Evolutionary conservation across 30 jellyfish, hydroid and myxozoan genomes (phyloP), one percentile per base, ranked within the genome.

Genomic region (Hydractinia symbiolongicarpus): DNA sequence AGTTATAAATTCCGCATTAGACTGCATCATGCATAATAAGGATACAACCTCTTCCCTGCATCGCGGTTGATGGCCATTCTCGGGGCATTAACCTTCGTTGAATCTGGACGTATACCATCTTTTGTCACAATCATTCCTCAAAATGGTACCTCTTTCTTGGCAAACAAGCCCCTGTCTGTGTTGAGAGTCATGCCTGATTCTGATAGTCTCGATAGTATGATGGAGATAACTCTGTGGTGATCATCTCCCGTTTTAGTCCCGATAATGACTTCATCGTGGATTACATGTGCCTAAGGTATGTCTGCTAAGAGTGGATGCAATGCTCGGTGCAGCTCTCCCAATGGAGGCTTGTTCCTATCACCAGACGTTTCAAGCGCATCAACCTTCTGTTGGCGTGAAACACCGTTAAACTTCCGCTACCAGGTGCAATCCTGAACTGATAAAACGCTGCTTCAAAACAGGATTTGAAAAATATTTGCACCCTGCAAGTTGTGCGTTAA

Each of bases 401-500:
- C 86, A 81, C 92, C 3, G 92, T 86, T 54, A 79, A 57, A 66
- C 79, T 72, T 61, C 84, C 52, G 21, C 70, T 16, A 54, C 62
- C 89, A 56, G 84, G 95, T 69, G 64, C 85, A 5, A 87, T 77
- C 81, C 4, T 78, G 51, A 87, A 76, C 51, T 87, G 85, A 52
- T 76, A 85, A 68, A 81, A 87, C 5, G 96, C 96, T 44, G 96
- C 72, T 88, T 87, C 81, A 16, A 87, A 81, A 58, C 82, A 91
- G 6, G 82, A 17, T 73, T 87, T 87, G 66, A 1, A 75, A 87
- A 87, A 53, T 7, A 66, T 64, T 82, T 81, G 51, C 88, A 10
- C 75, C 91, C 88, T 5, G 87, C 10, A 4, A 88, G 57, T 61
- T 81, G 81, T 4, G 95, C 80, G 16, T 66, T 87, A 8, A 74